Evolutionary conservation across 2,113 vertebrate species (phyloP).

Genomic region (Talpa occidentalis): DNA sequence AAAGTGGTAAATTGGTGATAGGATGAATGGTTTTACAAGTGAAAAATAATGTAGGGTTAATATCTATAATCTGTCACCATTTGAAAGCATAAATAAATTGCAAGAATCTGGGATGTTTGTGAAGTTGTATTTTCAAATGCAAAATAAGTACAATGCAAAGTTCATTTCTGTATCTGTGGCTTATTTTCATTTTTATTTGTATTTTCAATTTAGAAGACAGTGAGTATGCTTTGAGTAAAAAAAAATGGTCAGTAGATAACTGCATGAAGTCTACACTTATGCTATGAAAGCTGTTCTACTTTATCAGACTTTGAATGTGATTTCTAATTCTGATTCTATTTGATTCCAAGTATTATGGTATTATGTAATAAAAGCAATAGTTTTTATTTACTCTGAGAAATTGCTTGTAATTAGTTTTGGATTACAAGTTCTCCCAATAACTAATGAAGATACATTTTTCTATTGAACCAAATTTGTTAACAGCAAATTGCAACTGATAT

Average conservation of each 20-base stretch:
- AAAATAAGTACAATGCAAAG: neutral
- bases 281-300: slow-evolving; percentile 5
- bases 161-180: neutral
- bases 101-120: neutral
- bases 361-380: neutral
- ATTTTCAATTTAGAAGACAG: neutral
- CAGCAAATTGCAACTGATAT: neutral
- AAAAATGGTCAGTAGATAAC: neutral
- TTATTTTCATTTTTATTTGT: neutral
- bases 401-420: neutral
- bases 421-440: neutral
- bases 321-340: neutral
- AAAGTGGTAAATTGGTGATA: neutral
- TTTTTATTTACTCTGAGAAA: slow-evolving; percentile 46
- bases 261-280: neutral
- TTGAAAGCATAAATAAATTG: neutral
- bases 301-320: neutral
- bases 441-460: neutral
- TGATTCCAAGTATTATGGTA: neutral
- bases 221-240: neutral
- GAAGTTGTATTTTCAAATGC: slow-evolving; percentile 12
- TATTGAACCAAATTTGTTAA: neutral
- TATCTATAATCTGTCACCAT: neutral
- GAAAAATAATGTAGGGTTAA: neutral
- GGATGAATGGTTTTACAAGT: neutral